Base-by-base conservation (phyloP, 2,888 invertebrate species). In the Trissoscelio sp. region DNA sequence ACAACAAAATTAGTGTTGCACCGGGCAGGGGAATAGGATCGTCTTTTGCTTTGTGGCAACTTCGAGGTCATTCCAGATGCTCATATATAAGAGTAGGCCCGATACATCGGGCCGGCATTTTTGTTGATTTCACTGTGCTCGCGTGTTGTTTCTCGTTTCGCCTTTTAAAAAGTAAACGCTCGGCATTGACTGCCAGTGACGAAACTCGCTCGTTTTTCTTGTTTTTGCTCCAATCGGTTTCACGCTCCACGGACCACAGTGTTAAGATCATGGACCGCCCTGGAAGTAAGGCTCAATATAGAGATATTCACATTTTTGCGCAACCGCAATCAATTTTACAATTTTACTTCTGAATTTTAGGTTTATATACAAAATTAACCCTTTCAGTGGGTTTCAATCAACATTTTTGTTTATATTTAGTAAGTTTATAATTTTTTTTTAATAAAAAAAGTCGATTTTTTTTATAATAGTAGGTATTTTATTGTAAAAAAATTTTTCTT, bases 81-180 rank as follows among this genome's bases (percentile, higher is more conserved):
- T 53, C 55, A 62, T 79, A 69, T 86, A 86, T 86, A 86, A 86
- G 84, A 84, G 16, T 64, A 58, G 66, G 55, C 58, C 57, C 57
- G 70, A 31, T 70, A 55, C 62, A 51, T 34, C 74, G 46, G 37
- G 28, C 51, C 72, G 73, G 67, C 83, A 86, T 86, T 86, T 85
- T 85, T 83, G 79, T 79, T 39, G 34, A 79, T 81, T 85, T 85
- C 85, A 77, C 73, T 62, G 73, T 24, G 28, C 53, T 66, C 60
- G 72, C 58, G 48, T 44, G 66, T 69, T 28, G 42, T 31, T 44
- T 16, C 67, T 53, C 44, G n/a, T 72, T 67, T 72, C 58, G 39
- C 48, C 11, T 51, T 57, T 44, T 16, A 46, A 73, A 58, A 60
- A 55, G 46, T 58, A 55, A 64, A 64, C 39, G 55, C 12, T 31